Percentiles rank a stretch among this genome's conserved stretches.
These are phyloP conservation scores for Labeo rohita DNA, from an alignment of 2,113 vertebrate genomes.

Conservation along the genomic window DNA sequence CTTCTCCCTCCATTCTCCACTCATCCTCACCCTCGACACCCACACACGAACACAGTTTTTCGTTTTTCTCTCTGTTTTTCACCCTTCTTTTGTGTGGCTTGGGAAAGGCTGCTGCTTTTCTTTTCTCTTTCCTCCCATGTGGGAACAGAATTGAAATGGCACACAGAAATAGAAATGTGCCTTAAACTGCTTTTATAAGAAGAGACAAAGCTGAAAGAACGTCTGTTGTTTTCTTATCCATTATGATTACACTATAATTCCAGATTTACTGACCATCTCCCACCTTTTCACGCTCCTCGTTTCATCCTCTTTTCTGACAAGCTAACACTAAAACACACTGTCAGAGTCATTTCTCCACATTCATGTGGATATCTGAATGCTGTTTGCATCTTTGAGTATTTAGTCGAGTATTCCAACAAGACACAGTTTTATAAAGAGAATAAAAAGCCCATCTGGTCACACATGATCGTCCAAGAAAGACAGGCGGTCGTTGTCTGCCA, in stretches of 20 bases:
- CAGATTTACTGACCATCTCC: not conserved
- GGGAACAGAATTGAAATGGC: conserved; percentile 39
- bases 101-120: conserved; percentile 23
- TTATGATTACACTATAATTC: not conserved
- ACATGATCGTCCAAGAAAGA: not conserved
- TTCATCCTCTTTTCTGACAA: not conserved
- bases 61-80: not conserved
- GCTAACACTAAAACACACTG: not conserved
- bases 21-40: conserved; percentile 4
- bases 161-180: not conserved
- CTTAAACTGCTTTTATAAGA: conserved; percentile 30
- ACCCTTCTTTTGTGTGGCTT: conserved; percentile 31
- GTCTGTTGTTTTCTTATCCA: conserved; percentile 4
- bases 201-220: not conserved
- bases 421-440: not conserved
- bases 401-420: not conserved
- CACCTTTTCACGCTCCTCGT: not conserved
- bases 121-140: conserved; percentile 20
- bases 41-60: not conserved
- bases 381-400: not conserved
- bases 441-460: conserved; percentile 21
- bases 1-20: conserved; percentile 17
- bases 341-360: not conserved
- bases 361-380: not conserved
- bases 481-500: not conserved